Percentiles rank a stretch among this genome's conserved stretches.
phyloP scores from a whole-genome alignment of 2,113 vertebrate species.

The Thalassoma bifasciatum region DNA sequence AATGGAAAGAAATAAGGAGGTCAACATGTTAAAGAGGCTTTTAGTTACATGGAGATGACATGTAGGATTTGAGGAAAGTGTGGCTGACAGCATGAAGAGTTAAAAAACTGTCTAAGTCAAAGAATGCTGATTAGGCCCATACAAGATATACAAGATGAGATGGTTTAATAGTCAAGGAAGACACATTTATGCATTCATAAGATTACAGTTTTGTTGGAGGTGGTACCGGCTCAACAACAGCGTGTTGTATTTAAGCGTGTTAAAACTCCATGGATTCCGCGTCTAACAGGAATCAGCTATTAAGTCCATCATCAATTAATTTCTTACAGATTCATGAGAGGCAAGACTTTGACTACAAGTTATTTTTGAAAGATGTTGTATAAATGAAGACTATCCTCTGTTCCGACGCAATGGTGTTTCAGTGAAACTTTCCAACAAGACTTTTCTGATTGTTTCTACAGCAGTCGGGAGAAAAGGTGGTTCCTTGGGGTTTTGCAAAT shows the following conservation, averaged over 20 bases:
- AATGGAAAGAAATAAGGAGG: neutral
- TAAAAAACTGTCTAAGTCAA: neutral
- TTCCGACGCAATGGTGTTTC: neutral
- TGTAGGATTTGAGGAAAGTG: too few relatives aligned
- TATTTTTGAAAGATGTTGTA: neutral
- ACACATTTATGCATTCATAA: neutral
- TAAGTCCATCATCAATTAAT: too few relatives aligned
- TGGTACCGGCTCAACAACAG: neutral
- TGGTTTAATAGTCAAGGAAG: neutral
- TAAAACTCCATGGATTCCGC: too few relatives aligned
- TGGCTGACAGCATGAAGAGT: constrained; percentile 8
- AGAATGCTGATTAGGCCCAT: neutral
- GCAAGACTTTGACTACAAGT: neutral
- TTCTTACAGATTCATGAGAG: too few relatives aligned
- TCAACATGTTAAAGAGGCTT: constrained; percentile 20
- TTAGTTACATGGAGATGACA: neutral
- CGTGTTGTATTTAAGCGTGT: too few relatives aligned
- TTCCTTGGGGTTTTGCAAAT: neutral
- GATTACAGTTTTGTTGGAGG: neutral
- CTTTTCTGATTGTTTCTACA: neutral
- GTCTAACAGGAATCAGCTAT: too few relatives aligned
- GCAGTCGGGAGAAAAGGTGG: neutral
- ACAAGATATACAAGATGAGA: neutral
- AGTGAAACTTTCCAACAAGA: neutral
- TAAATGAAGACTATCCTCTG: neutral